These are phyloP conservation scores for Leptura quadrifasciata DNA, from an alignment of 2,888 invertebrate genomes.

Conservation along the genomic window DNA sequence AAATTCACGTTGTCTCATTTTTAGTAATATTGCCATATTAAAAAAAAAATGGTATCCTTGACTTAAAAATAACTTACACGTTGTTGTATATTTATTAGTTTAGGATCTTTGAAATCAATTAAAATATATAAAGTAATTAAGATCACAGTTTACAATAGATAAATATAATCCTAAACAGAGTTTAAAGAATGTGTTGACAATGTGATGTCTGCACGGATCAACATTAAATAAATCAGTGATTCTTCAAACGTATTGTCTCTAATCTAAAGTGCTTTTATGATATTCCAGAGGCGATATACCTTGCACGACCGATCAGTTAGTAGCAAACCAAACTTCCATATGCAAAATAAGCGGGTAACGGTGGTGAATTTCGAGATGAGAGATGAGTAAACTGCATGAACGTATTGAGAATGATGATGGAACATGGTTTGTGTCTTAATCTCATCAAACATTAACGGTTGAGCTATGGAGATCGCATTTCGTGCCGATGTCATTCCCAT, in stretches of 20 bases:
- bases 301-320: slow-evolving; percentile 51
- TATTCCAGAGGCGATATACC: slow-evolving; percentile 29
- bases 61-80: no score
- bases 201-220: background rate
- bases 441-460: slow-evolving; percentile 71
- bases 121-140: no score
- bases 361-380: slow-evolving; percentile 54
- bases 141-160: no score
- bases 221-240: slow-evolving; percentile 4
- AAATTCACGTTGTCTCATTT: no score
- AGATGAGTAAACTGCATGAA: slow-evolving; percentile 59
- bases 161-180: no score
- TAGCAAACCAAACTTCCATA: slow-evolving; percentile 54
- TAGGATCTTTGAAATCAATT: no score
- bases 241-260: slow-evolving; percentile 7
- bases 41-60: no score
- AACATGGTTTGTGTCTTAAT: slow-evolving; percentile 74
- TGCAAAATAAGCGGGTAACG: slow-evolving; percentile 57
- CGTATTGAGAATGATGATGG: slow-evolving; percentile 67
- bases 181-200: background rate
- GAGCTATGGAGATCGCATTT: slow-evolving; percentile 55
- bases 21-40: no score
- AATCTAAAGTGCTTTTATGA: slow-evolving; percentile 7
- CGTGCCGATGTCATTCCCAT: slow-evolving; percentile 38
- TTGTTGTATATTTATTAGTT: no score